Conservation (phyloP, 2,113 vertebrate genomes). For the Abramis brama region DNA sequence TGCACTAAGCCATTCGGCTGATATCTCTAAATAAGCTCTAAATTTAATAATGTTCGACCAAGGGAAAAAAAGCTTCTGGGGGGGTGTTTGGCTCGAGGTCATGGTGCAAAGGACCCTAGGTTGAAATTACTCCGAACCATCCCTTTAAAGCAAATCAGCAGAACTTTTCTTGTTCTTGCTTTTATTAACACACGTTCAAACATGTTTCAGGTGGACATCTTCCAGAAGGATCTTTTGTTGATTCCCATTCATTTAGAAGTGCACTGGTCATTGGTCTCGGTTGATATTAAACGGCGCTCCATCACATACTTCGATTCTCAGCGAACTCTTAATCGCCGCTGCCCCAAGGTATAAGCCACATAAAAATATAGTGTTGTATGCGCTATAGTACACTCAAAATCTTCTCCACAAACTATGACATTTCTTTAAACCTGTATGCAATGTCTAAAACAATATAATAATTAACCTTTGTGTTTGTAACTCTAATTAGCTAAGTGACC, state of each 20-base stretch:
- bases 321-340: constrained; percentile 89
- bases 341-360: constrained; percentile 82
- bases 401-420: background rate
- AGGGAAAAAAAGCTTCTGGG: no score
- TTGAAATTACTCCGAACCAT: no score
- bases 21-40: no score
- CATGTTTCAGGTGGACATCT: constrained; percentile 86
- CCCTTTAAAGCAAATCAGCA: background rate
- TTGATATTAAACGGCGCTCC: constrained; percentile 81
- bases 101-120: no score
- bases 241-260: constrained; percentile 94
- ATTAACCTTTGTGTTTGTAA: background rate
- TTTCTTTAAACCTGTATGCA: background rate
- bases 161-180: background rate
- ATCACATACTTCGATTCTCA: constrained; percentile 94
- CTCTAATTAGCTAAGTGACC: no score
- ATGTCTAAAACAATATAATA: background rate
- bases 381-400: background rate
- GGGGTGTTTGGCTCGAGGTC: no score
- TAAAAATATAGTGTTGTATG: background rate
- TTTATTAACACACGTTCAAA: background rate
- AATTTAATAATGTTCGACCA: no score
- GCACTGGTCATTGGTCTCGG: constrained; percentile 91
- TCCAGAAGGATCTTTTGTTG: constrained; percentile 88
- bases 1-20: no score